Evolutionary conservation across 2,888 invertebrate genomes (phyloP), one percentile per base, ranked within the genome.

Genomic region (Beris chalybata): DNA sequence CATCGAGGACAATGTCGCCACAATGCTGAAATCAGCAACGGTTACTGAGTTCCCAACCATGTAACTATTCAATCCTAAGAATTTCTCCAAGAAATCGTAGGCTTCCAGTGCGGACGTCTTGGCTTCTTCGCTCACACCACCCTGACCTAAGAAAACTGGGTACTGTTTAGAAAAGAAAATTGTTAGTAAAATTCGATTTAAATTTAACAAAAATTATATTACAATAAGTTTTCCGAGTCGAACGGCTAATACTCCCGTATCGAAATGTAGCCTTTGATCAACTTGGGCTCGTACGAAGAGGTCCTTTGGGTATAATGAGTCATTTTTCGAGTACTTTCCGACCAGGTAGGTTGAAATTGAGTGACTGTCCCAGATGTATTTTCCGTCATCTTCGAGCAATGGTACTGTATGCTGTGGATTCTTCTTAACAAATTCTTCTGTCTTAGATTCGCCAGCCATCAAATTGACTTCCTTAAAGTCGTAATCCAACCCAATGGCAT

Each of bases 11-110:
- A 74, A 64, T 0, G 73, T 72, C 0, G 72, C 59, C 0, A 70
- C 70, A 54, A 71, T 69, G 59, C 72, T 73, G 31, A 76, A 72
- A 65, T 76, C 76, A 0, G 75, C 76, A 64, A 76, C 72, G 5
- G 76, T 75, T 11, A 76, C 5, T 4, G 68, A 54, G 52, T 75
- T 71, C 4, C 74, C 75, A 5, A 70, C 70, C n/a, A 76, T 67
- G 61, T 73, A 76, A 0, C 47, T n/a, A 7, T 70, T 65, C 5
- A 71, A 55, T 4, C 32, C 69, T 3, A 75, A 64, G 31, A 75
- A 71, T 5, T 38, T 31, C 48, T 75, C 75, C 3, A 74, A 64
- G 4, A 73, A 65, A 0, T 56, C 45, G 7, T 72, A 73, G 0
- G 69, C 71, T 0, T 68, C 72, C 4, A 66, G 53, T 0, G 74